These are phyloP conservation scores for Papilio protenor DNA, from an alignment of 2,888 invertebrate species.

Conservation along the genomic window DNA sequence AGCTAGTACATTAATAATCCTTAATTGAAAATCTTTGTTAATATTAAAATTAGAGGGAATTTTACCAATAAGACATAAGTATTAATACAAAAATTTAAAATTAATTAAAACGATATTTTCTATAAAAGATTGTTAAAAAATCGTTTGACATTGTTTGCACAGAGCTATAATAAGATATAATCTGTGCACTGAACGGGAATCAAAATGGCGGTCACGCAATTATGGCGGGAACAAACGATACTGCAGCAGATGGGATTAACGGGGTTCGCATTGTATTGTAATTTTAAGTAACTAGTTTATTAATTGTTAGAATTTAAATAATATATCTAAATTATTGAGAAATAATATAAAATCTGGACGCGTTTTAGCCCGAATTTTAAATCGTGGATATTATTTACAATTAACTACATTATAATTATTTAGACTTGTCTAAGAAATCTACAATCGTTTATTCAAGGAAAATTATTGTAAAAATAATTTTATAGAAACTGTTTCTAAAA, in stretches of 20 bases:
- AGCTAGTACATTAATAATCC: too few species aligned
- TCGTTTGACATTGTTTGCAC: neutral
- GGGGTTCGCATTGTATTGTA: conserved; percentile 2
- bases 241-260: conserved; percentile 29
- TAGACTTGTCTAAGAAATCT: too few species aligned
- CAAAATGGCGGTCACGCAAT: conserved; percentile 33
- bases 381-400: too few species aligned
- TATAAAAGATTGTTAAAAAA: too few species aligned
- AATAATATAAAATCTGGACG: too few species aligned
- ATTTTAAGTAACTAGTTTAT: neutral
- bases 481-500: neutral
- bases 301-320: neutral
- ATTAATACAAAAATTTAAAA: neutral
- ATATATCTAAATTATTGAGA: neutral
- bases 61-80: neutral
- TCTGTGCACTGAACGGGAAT: conserved; percentile 16
- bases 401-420: too few species aligned
- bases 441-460: neutral
- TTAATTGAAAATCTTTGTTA: too few species aligned
- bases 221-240: conserved; percentile 19
- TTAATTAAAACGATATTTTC: too few species aligned
- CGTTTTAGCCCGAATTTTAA: too few species aligned
- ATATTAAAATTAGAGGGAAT: too few species aligned
- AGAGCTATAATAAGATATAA: neutral
- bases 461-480: neutral